Base-by-base conservation (phyloP, 2,888 invertebrate genomes). In the Melanophora roralis region DNA sequence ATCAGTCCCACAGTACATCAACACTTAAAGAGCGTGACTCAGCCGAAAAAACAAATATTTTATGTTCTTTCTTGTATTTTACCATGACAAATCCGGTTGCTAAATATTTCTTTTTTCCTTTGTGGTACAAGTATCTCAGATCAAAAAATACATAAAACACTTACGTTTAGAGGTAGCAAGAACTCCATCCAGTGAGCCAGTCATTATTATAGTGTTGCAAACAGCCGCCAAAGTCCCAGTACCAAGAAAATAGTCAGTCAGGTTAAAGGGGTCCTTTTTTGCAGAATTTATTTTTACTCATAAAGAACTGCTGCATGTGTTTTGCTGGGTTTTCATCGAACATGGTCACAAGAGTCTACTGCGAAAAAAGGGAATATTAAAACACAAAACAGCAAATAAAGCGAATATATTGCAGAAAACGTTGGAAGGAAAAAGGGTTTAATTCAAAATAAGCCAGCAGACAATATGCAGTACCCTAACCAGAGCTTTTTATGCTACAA, bases 201-300 rank as follows among this genome's bases (percentile, higher is more conserved):
- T 45, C 38, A 53, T 64, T 59, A 32, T 49, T 49, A 32, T 67
- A 36, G 57, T 49, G 59, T 23, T 62, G 51, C 59, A 65, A 38
- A 57, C 40, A 65, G 49, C 65, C 55, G 55, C 7, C 65, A 40
- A 3, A 40, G 53, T 59, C 62, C 72, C 62, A 53, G n/a, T 32
- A 65, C 47, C 6, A 40, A 51, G 32, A 27, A 27, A 27, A 27
- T 6, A 27, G 27, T 27, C 27, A 27, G 27, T 27, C 60, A 59
- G 65, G 75, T 75, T 62, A 75, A 75, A 75, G 65, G 59, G 60
- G 65, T 53, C 79, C 72, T 76, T 68, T n/a, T 80, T 72, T 80
- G 76, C 80, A 76, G 72, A 80, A 34, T 55, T 74, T 47, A 59
- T 64, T 72, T 67, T 38, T 51, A 32, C n/a, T 60, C 45, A 38